Evolutionary conservation across 2,113 vertebrate species (phyloP).

Genomic region (Dissostichus mawsoni): DNA sequence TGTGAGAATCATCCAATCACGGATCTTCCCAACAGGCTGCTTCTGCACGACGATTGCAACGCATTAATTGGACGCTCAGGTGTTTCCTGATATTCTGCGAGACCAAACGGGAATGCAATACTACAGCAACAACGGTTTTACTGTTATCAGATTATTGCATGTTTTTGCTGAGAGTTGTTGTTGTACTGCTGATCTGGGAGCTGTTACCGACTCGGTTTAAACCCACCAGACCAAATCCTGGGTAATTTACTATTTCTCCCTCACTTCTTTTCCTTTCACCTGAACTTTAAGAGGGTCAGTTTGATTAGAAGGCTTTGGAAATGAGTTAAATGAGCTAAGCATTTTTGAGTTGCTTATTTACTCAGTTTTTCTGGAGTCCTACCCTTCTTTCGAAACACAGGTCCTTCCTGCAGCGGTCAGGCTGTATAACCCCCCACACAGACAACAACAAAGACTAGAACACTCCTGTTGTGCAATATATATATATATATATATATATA

Average conservation of each 20-base stretch:
- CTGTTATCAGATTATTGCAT: constrained; percentile 20
- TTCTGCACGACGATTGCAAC: background rate
- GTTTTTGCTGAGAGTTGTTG: constrained; percentile 9
- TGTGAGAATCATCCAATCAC: constrained; percentile 46
- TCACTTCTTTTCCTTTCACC: constrained; percentile 29
- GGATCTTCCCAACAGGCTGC: constrained; percentile 15
- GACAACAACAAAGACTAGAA: no score
- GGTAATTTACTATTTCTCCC: constrained; percentile 15
- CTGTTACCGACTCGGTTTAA: constrained; percentile 9
- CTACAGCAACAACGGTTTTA: background rate
- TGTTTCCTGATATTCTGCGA: background rate
- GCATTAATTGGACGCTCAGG: constrained; percentile 28
- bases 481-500: no score
- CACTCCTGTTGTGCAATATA: no score
- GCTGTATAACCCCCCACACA: no score
- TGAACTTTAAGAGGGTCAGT: constrained; percentile 35
- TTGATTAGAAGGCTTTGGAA: constrained; percentile 31
- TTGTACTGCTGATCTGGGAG: constrained; percentile 5
- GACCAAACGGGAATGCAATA: background rate
- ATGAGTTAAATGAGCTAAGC: background rate
- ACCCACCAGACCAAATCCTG: constrained; percentile 18
- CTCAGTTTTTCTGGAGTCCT: background rate
- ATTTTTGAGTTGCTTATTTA: constrained; percentile 20
- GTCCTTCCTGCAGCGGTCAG: no score
- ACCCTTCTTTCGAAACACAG: background rate